phyloP scores from a whole-genome alignment of 35 echinoderm and acorn worm genomes.

The Ptychodera flava region DNA sequence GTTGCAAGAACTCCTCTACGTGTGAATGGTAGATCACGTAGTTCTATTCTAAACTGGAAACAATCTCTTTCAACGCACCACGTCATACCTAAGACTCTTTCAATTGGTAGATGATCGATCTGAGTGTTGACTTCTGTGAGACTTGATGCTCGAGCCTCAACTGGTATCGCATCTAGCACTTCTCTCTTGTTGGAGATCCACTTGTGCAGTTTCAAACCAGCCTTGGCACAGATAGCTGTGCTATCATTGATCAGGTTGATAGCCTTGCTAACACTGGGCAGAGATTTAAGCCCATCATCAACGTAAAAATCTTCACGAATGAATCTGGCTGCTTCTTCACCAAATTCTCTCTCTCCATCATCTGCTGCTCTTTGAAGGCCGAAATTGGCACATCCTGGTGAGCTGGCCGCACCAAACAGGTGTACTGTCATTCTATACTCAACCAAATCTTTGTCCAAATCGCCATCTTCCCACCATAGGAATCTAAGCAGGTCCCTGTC shows the following conservation, averaged over 20 bases:
- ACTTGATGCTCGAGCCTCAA: not conserved
- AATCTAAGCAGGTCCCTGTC: conserved; percentile 45
- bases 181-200: conserved; percentile 10
- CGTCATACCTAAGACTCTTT: conserved; percentile 28
- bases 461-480: conserved; percentile 63
- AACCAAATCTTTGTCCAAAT: conserved; percentile 5
- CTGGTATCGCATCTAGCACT: conserved; percentile 15
- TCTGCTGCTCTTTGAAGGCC: conserved; percentile 35
- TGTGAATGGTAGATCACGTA: conserved; percentile 16
- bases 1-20: conserved; percentile 24
- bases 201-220: not conserved
- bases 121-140: not conserved
- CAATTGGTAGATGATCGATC: conserved; percentile 8
- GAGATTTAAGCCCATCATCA: conserved; percentile 47
- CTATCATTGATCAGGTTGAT: conserved; percentile 32
- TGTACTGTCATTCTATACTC: conserved; percentile 37
- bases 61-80: conserved; percentile 31
- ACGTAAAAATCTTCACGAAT: conserved; percentile 48
- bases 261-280: conserved; percentile 28
- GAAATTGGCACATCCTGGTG: conserved; percentile 57
- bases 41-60: conserved; percentile 30
- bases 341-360: conserved; percentile 39
- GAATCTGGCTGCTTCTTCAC: conserved; percentile 21
- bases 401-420: conserved; percentile 35
- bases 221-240: not conserved